Percentiles rank a stretch among this genome's conserved stretches.
Conservation (phyloP, 2,113 vertebrate species). For the Plotosus lineatus region DNA sequence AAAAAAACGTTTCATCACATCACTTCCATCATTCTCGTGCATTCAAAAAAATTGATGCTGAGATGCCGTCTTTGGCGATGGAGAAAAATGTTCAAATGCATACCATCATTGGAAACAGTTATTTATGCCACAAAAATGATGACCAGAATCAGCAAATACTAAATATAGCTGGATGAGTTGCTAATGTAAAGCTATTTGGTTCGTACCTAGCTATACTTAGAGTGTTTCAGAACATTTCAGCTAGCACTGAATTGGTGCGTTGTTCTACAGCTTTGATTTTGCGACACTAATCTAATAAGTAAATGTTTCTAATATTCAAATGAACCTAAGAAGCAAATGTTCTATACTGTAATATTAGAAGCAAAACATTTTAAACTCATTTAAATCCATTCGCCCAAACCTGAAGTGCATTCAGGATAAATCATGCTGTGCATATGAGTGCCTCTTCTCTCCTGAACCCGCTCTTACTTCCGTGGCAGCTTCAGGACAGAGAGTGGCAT, state of each 20-base stretch:
- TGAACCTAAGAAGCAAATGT: not conserved
- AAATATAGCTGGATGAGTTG: not conserved
- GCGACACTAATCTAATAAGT: not conserved
- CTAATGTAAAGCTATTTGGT: not conserved
- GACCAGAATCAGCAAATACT: not conserved
- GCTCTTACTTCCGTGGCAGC: conserved; percentile 5
- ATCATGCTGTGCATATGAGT: not conserved
- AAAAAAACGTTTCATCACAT: not conserved
- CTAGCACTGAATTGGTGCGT: not conserved
- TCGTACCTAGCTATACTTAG: not conserved
- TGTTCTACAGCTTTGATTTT: not conserved
- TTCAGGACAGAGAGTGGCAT: not conserved
- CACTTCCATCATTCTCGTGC: not conserved
- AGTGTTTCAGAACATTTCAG: not conserved
- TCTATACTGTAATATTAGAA: not conserved
- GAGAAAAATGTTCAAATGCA: not conserved
- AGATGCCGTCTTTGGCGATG: not conserved
- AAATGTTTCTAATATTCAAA: not conserved
- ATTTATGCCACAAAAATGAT: not conserved
- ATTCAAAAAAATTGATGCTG: not conserved
- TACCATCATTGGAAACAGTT: not conserved
- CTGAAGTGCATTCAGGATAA: not conserved
- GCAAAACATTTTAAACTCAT: not conserved
- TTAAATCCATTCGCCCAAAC: not conserved
- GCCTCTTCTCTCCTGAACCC: not conserved